phyloP scores from a whole-genome alignment of 1,140 invertebrate species.

The Trichonephila inaurata region DNA sequence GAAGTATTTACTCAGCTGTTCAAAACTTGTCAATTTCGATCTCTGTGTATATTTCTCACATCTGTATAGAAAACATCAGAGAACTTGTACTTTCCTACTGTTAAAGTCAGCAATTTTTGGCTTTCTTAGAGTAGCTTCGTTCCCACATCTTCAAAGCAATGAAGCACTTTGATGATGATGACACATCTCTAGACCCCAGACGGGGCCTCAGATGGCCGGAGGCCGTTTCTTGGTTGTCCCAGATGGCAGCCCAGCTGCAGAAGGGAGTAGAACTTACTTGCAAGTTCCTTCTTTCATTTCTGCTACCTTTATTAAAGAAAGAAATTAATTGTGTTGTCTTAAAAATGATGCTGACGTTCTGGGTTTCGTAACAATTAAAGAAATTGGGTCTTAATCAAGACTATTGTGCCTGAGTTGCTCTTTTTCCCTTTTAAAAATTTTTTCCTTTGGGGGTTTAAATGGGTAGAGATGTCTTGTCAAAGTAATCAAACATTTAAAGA shows the following conservation, averaged over 20 bases:
- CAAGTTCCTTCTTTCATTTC: not conserved
- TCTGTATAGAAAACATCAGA: not conserved
- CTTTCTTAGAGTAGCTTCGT: not conserved
- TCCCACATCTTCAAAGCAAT: not conserved
- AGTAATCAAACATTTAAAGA: no score
- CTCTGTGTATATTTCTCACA: not conserved
- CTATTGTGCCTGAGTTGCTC: not conserved
- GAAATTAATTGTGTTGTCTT: not conserved
- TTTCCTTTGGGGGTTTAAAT: no score
- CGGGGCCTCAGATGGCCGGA: not conserved
- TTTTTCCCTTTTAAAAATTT: not conserved
- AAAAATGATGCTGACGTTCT: slow-evolving; percentile 1
- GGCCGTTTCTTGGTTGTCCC: not conserved
- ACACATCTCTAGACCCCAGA: not conserved
- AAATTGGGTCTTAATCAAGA: not conserved
- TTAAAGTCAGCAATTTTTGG: not conserved
- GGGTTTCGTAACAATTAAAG: slow-evolving; percentile 7
- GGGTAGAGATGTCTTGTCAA: no score
- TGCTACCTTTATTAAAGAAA: not conserved
- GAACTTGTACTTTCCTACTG: not conserved
- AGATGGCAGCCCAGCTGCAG: slow-evolving; percentile 27
- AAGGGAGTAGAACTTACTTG: not conserved
- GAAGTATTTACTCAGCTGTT: not conserved
- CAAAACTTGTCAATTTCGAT: not conserved
- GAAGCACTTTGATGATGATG: not conserved